Conservation (phyloP, 2,888 invertebrate species). For the Pimpla rufipes region DNA sequence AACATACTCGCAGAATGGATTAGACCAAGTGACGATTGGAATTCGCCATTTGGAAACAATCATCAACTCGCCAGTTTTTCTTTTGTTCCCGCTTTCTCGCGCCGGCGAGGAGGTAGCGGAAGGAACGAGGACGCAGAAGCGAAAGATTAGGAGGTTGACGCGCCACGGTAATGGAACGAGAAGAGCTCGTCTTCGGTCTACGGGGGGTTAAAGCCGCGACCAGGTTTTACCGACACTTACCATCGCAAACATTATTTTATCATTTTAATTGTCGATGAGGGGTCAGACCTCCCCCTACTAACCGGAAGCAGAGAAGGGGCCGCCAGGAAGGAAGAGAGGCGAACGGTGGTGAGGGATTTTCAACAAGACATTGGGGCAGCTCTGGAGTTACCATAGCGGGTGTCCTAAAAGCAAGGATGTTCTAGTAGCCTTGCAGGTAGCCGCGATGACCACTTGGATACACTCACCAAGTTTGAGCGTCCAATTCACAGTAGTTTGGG, state of each 20-base stretch:
- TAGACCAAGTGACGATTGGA: conserved; percentile 7
- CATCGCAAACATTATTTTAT: conserved; percentile 84
- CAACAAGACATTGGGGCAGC: background rate
- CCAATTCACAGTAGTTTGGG: no score
- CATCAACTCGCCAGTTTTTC: background rate
- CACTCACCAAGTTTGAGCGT: no score
- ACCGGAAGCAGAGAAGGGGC: no score
- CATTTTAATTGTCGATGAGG: conserved; percentile 82
- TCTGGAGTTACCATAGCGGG: background rate
- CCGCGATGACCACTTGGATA: no score
- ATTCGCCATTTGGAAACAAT: background rate
- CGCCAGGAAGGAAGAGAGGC: background rate
- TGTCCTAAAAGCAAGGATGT: background rate
- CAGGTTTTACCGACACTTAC: conserved; percentile 81
- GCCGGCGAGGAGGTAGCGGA: background rate
- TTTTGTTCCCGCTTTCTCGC: background rate
- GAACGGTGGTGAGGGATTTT: background rate
- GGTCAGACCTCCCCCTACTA: background rate
- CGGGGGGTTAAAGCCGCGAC: conserved; percentile 75
- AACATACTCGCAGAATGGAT: conserved; percentile 3
- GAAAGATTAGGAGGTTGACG: conserved; percentile 16
- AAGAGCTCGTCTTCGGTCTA: conserved; percentile 20
- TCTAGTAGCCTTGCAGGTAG: no score
- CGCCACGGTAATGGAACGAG: conserved; percentile 28
- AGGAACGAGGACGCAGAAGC: background rate